A percentile compares a stretch with the other conserved stretches of the same genome.
phyloP scores from a whole-genome alignment of 2,113 vertebrate species.

The Pampusana beccarii region DNA sequence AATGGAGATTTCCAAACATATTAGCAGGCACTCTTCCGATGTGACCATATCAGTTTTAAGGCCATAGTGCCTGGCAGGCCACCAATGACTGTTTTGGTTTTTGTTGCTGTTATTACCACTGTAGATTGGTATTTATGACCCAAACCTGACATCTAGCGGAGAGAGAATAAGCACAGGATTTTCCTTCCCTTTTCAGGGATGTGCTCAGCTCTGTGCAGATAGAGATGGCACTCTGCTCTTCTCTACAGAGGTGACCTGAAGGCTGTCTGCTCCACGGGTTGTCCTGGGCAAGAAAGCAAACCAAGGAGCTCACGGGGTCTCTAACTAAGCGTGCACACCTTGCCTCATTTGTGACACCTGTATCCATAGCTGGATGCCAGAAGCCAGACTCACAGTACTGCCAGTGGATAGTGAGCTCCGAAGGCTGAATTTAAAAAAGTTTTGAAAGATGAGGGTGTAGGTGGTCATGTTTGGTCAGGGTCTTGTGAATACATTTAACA shows the following conservation, averaged over 20 bases:
- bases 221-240: neutral
- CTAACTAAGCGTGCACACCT: neutral
- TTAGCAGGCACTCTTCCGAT: neutral
- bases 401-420: neutral
- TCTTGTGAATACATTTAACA: neutral
- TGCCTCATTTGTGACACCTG: rapidly evolving
- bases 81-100: neutral
- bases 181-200: neutral
- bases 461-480: neutral
- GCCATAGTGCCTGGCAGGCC: neutral
- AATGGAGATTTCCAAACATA: neutral
- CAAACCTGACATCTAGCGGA: conserved; percentile 69
- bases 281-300: neutral
- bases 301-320: neutral
- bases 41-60: neutral
- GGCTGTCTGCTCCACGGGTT: rapidly evolving
- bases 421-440: neutral
- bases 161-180: neutral
- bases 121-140: neutral
- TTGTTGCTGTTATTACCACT: neutral
- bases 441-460: neutral
- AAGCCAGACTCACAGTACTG: neutral
- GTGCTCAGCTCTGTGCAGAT: rapidly evolving
- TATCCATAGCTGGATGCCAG: neutral
- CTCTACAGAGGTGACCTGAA: neutral